These are phyloP conservation scores for Eristalis arbustorum DNA, from an alignment of 2,888 invertebrate genomes.

Conservation along the genomic window DNA sequence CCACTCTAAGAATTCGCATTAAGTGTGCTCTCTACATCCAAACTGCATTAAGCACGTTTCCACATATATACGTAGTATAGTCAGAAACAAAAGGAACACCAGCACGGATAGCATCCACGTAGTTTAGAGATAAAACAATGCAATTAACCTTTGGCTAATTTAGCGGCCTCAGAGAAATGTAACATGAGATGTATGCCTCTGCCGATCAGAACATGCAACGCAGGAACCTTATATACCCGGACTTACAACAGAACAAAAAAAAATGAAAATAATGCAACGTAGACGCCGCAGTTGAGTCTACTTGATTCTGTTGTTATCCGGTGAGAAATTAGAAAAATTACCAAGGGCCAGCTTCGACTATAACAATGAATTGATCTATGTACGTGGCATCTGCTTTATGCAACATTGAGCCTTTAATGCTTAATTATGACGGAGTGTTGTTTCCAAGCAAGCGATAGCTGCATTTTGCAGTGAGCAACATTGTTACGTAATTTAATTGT, in stretches of 20 bases:
- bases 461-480: conserved; percentile 46
- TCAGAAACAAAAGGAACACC: conserved; percentile 63
- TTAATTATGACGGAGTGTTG: conserved; percentile 59
- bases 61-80: conserved; percentile 34
- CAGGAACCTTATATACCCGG: conserved; percentile 7
- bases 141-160: conserved; percentile 70
- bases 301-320: conserved; percentile 2
- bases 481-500: conserved; percentile 64
- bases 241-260: not conserved
- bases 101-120: conserved; percentile 59
- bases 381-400: conserved; percentile 60
- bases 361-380: conserved; percentile 17
- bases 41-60: conserved; percentile 58
- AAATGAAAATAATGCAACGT: not conserved
- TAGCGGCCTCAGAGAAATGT: conserved; percentile 58
- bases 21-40: conserved; percentile 47
- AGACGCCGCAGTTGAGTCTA: not conserved
- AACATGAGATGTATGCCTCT: conserved; percentile 47
- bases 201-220: conserved; percentile 26
- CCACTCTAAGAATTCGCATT: not conserved
- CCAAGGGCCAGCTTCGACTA: conserved; percentile 57
- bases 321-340: conserved; percentile 65
- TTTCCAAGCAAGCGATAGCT: conserved; percentile 1
- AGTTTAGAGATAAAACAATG: conserved; percentile 58
- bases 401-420: conserved; percentile 64